These are phyloP conservation scores for Araneus ventricosus DNA, from an alignment of 1,140 invertebrate species.

Conservation along the genomic window DNA sequence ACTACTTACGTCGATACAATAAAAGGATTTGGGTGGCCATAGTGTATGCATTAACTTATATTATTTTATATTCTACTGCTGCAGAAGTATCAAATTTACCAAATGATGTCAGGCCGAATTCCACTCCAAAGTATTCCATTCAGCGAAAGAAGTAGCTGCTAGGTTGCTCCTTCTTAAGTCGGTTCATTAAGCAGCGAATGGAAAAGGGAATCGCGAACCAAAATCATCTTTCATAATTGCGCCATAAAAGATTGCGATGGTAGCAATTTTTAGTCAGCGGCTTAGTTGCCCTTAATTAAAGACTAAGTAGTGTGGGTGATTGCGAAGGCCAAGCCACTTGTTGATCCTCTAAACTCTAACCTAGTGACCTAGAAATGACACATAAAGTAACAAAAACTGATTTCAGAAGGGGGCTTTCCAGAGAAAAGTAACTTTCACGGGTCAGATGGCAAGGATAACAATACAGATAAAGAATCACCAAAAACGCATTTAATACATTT, in stretches of 20 bases:
- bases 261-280: constrained; percentile 50
- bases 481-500: not conserved
- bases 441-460: constrained; percentile 59
- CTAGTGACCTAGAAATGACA: constrained; percentile 68
- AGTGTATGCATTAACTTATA: too few species aligned
- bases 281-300: constrained; percentile 71
- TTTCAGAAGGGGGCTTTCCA: constrained; percentile 58
- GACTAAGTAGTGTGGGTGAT: constrained; percentile 63
- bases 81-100: too few species aligned
- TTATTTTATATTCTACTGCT: too few species aligned
- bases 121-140: not conserved
- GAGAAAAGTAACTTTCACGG: constrained; percentile 33
- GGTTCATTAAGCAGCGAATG: constrained; percentile 3
- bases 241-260: constrained; percentile 25
- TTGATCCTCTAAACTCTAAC: constrained; percentile 48
- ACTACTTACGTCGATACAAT: too few species aligned
- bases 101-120: too few species aligned
- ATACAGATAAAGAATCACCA: not conserved
- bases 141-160: not conserved
- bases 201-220: constrained; percentile 28
- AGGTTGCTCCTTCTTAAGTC: not conserved
- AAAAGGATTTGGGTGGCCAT: too few species aligned
- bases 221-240: constrained; percentile 37
- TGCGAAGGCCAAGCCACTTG: constrained; percentile 54
- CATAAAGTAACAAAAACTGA: constrained; percentile 49